Conservation (phyloP, 2,113 vertebrate genomes). For the Chionodraco myersi region DNA sequence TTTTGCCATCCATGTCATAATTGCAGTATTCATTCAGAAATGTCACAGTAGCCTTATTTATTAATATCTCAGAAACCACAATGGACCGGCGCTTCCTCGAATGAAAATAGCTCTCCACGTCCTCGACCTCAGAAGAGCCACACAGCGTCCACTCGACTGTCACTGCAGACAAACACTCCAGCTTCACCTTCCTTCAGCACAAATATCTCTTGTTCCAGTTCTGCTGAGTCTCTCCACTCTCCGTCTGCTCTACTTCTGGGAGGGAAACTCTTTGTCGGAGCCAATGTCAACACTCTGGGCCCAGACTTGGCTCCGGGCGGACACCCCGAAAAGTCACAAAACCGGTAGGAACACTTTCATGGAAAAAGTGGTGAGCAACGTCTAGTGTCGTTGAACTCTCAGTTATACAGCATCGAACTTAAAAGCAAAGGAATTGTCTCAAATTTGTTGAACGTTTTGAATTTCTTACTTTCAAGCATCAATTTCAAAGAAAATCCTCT, state of each 20-base stretch:
- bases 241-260: slow-evolving; percentile 59
- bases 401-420: not conserved
- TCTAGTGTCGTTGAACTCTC: slow-evolving; percentile 37
- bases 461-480: not conserved
- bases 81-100: slow-evolving; percentile 37
- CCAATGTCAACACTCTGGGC: slow-evolving; percentile 70
- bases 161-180: slow-evolving; percentile 34
- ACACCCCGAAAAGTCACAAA: slow-evolving; percentile 57
- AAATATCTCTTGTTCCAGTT: slow-evolving; percentile 56
- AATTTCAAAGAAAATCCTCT: not conserved
- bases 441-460: not conserved
- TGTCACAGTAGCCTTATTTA: slow-evolving; percentile 18
- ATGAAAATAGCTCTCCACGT: slow-evolving; percentile 69
- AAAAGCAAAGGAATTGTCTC: not conserved
- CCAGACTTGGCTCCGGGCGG: slow-evolving; percentile 53
- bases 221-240: slow-evolving; percentile 44
- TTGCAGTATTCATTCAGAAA: slow-evolving; percentile 1
- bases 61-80: slow-evolving; percentile 59
- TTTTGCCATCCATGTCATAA: slow-evolving; percentile 10
- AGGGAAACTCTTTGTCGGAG: slow-evolving; percentile 60
- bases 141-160: slow-evolving; percentile 32
- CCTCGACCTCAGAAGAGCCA: slow-evolving; percentile 54
- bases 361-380: slow-evolving; percentile 65
- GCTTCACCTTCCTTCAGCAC: slow-evolving; percentile 40
- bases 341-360: slow-evolving; percentile 57